phyloP scores from a whole-genome alignment of 2,888 invertebrate species.

The Trilocha varians region DNA sequence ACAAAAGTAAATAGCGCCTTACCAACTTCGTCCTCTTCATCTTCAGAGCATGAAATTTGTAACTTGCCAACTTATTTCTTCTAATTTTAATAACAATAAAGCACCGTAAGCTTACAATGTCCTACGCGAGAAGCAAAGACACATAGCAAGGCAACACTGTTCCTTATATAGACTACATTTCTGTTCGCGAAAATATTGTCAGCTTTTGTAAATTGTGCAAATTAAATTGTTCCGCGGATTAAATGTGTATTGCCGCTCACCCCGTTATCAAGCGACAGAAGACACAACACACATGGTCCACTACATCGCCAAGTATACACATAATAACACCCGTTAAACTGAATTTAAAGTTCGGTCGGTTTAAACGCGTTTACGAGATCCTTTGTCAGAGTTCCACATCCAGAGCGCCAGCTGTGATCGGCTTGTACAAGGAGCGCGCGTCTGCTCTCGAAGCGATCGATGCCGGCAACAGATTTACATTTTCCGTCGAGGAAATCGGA shows the following conservation, averaged over 20 bases:
- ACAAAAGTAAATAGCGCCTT: conserved; percentile 23
- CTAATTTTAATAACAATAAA: conserved; percentile 35
- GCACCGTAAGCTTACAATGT: conserved; percentile 61
- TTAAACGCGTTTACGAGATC: conserved; percentile 32
- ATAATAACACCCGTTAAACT: conserved; percentile 50
- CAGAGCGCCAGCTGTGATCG: conserved; percentile 66
- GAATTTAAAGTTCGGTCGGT: conserved; percentile 37
- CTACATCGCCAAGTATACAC: conserved; percentile 49
- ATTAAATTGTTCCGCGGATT: conserved; percentile 30
- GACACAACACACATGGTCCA: conserved; percentile 68
- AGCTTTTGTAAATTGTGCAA: conserved; percentile 44
- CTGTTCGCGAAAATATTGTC: conserved; percentile 46
- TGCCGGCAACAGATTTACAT: conserved; percentile 70
- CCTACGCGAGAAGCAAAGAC: conserved; percentile 68
- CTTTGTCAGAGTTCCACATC: conserved; percentile 60
- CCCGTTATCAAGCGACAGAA: conserved; percentile 45
- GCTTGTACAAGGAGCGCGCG: conserved; percentile 51
- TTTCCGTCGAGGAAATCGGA: conserved; percentile 68
- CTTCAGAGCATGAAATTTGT: conserved; percentile 15
- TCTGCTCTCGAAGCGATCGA: conserved; percentile 61
- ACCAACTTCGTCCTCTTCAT: conserved; percentile 35
- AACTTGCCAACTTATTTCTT: conserved; percentile 20
- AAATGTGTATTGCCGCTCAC: conserved; percentile 34
- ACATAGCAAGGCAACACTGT: conserved; percentile 72
- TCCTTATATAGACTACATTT: conserved; percentile 33